Evolutionary conservation across 1,140 invertebrate species (phyloP).

Genomic region (Hermetia illucens): DNA sequence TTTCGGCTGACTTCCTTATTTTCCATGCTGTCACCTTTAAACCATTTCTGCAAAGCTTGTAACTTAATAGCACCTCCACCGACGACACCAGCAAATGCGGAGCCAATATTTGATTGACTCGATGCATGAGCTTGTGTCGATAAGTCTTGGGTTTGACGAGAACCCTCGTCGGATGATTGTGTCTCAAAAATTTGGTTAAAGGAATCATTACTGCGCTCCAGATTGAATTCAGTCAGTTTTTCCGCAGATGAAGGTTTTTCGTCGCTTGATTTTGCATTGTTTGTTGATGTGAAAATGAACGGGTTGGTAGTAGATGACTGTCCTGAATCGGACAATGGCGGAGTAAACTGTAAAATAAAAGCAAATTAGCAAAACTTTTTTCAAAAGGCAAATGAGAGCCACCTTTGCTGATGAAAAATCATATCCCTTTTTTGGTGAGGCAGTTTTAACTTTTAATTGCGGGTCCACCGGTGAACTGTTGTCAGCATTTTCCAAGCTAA

Average conservation of each 20-base stretch:
- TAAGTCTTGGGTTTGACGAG: not conserved
- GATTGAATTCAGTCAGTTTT: too few relatives aligned
- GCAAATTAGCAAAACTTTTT: not conserved
- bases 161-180: not conserved
- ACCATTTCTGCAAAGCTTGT: constrained; percentile 54
- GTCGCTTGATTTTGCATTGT: not conserved
- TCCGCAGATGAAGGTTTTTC: constrained; percentile 5
- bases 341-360: constrained; percentile 7
- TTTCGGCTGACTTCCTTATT: constrained; percentile 28
- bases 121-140: constrained; percentile 5
- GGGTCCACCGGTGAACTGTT: constrained; percentile 7
- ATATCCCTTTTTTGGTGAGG: constrained; percentile 38
- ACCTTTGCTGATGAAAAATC: constrained; percentile 36
- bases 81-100: constrained; percentile 29
- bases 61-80: constrained; percentile 41
- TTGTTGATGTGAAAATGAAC: constrained; percentile 36
- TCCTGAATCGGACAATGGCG: constrained; percentile 10
- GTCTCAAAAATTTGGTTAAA: too few relatives aligned
- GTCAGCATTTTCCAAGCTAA: too few relatives aligned
- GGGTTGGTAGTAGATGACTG: constrained; percentile 35
- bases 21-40: constrained; percentile 43
- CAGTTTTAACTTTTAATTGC: constrained; percentile 10
- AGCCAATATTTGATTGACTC: constrained; percentile 20
- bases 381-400: not conserved
- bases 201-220: too few relatives aligned